Base-by-base conservation (phyloP, 2,113 vertebrate species). In the Crotalus tigris region DNA sequence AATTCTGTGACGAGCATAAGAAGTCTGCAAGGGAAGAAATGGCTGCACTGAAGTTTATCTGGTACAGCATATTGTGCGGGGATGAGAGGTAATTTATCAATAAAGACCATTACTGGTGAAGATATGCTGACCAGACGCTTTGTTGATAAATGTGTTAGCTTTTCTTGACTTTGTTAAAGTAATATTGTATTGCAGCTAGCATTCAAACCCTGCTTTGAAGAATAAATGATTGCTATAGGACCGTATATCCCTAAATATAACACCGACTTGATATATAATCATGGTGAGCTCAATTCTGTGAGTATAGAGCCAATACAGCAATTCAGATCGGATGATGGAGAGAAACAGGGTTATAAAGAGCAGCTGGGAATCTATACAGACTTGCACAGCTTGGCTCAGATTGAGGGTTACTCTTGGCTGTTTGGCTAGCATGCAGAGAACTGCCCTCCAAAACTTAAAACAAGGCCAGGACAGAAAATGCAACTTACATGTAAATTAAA, bases 81-180 rank as follows among this genome's bases (percentile, higher is more conserved):
- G 29, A n/a, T 55, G 51, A 55, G 29, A 88, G 93, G 96, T 44
- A 81, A 81, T 81, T 81, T 81, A 81, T 81, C 75, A 81, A 7
- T 81, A 81, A 81, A 81, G 75, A 33, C 75, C 91, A 92, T 96
- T 53, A 96, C 95, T 86, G 91, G 91, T 94, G 91, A 95, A 94
- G 86, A 94, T 93, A 94, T 95, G 85, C 91, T 96, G 15, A 94
- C 91, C 55, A 53, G 91, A 81, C 29, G 93, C 95, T 91, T 93
- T 94, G 81, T 46, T 93, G 87, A 89, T 90, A 81, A 94, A 55
- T 57, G 29, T 57, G 17, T 88, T 57, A 88, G 53, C n/a, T 88
- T 88, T 88, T 57, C 87, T 54, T 57, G 53, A 88, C 53, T 88
- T 55, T 88, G 87, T 88, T 88, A 57, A 88, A 91, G 87, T 89